Percentiles rank a stretch among this genome's conserved stretches.
Evolutionary conservation across 2,888 invertebrate species (phyloP).

Genomic region (Rhabditophanes sp.): DNA sequence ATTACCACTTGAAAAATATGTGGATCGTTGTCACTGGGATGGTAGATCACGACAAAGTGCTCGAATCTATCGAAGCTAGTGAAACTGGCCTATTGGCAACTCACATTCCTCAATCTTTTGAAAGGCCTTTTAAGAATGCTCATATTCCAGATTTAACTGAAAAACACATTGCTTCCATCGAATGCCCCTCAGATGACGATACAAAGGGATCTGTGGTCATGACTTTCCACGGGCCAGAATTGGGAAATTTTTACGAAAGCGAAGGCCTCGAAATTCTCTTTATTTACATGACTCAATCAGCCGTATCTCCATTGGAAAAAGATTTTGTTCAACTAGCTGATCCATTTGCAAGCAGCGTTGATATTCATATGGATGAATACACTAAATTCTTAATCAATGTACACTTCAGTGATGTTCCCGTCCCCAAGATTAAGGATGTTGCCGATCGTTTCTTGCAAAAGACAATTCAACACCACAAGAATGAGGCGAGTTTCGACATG

Average conservation of each 20-base stretch:
- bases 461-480: too few relatives aligned
- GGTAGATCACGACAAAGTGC: conserved; percentile 53
- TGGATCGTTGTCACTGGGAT: conserved; percentile 67
- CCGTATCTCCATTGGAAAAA: conserved; percentile 65
- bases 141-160: conserved; percentile 14
- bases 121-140: conserved; percentile 20
- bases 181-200: conserved; percentile 35
- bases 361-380: conserved; percentile 14
- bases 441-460: conserved; percentile 12
- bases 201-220: conserved; percentile 28
- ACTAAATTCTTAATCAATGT: conserved; percentile 18
- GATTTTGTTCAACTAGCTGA: conserved; percentile 32
- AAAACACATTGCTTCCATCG: conserved; percentile 14
- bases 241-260: conserved; percentile 1
- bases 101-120: conserved; percentile 21
- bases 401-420: conserved; percentile 31
- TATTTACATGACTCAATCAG: conserved; percentile 69
- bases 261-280: conserved; percentile 57
- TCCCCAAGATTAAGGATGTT: conserved; percentile 21
- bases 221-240: conserved; percentile 35
- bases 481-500: too few relatives aligned
- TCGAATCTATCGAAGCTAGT: conserved; percentile 11
- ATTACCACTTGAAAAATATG: conserved; percentile 73
- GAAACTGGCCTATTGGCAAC: conserved; percentile 9
- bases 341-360: conserved; percentile 19